phyloP scores from a whole-genome alignment of 2,797 vertebrate genomes.

The Tapirus indicus region DNA sequence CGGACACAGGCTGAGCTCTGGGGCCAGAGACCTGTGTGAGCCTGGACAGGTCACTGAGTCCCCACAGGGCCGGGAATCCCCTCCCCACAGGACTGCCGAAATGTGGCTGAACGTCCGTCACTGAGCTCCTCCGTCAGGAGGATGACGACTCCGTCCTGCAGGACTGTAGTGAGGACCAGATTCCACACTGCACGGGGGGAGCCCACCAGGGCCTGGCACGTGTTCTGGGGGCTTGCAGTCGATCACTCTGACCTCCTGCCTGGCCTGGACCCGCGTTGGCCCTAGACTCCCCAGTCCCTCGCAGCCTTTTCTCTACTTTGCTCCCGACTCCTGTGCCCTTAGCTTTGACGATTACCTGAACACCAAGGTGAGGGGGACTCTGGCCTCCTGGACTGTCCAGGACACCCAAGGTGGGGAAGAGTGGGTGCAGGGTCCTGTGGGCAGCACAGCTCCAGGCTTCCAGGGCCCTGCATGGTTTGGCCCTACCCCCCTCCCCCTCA shows the following conservation, averaged over 20 bases:
- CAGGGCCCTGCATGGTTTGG: too few relatives aligned
- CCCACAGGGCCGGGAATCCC: not conserved
- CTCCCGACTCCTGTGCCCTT: not conserved
- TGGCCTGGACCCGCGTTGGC: not conserved
- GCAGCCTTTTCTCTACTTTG: not conserved
- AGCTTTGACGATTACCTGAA: not conserved
- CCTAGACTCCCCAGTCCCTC: not conserved
- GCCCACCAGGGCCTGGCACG: not conserved
- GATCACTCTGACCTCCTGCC: not conserved
- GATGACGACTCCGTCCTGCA: rapidly evolving
- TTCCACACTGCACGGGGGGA: rapidly evolving
- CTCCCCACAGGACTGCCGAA: rapidly evolving
- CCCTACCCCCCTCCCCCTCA: rapidly evolving
- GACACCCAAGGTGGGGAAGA: not conserved
- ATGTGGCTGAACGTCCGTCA: not conserved
- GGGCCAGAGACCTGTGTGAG: not conserved
- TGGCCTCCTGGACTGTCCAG: not conserved
- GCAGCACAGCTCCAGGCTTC: not conserved
- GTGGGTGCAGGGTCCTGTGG: too few relatives aligned
- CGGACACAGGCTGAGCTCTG: not conserved
- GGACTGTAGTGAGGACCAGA: not conserved
- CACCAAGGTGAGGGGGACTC: not conserved
- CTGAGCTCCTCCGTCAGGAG: not conserved
- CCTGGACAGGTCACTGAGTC: not conserved
- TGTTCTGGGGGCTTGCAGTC: not conserved